Conservation (phyloP, 2,888 invertebrate genomes). For the Eustalomyia histrio region DNA sequence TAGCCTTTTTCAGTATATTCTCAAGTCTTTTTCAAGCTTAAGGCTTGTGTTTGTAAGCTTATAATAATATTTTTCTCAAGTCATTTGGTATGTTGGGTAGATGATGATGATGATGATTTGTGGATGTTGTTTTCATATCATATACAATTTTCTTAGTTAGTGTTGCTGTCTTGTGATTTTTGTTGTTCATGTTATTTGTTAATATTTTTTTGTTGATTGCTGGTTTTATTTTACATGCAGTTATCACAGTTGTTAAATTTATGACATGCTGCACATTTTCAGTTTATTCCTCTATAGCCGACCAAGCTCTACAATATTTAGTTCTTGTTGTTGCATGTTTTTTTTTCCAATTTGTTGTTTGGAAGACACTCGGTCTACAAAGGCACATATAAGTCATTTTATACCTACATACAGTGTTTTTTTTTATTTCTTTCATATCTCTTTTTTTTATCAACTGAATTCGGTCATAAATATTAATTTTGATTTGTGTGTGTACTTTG, state of each 20-base stretch:
- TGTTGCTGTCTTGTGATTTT: background rate
- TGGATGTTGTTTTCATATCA: slow-evolving; percentile 8
- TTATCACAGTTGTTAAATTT: slow-evolving; percentile 58
- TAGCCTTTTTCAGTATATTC: too few relatives aligned
- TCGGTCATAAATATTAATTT: slow-evolving; percentile 61
- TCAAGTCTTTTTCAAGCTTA: too few relatives aligned
- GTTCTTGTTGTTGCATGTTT: slow-evolving; percentile 3
- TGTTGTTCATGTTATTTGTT: background rate
- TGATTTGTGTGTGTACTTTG: slow-evolving; percentile 45
- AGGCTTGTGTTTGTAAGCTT: too few relatives aligned
- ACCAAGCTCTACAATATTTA: background rate
- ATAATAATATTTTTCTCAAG: too few relatives aligned
- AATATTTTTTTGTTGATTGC: slow-evolving; percentile 18
- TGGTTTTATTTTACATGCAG: slow-evolving; percentile 30
- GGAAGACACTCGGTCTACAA: slow-evolving; percentile 34
- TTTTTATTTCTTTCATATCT: background rate
- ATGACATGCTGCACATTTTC: slow-evolving; percentile 42
- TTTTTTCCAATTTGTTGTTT: background rate
- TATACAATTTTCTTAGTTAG: background rate
- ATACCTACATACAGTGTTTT: background rate
- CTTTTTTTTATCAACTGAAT: slow-evolving; percentile 25
- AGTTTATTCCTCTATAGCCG: background rate
- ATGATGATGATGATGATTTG: background rate
- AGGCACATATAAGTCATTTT: background rate
- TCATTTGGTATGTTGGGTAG: too few relatives aligned